These are phyloP conservation scores for Clunio marinus DNA, from an alignment of 2,888 invertebrate genomes.

Conservation along the genomic window DNA sequence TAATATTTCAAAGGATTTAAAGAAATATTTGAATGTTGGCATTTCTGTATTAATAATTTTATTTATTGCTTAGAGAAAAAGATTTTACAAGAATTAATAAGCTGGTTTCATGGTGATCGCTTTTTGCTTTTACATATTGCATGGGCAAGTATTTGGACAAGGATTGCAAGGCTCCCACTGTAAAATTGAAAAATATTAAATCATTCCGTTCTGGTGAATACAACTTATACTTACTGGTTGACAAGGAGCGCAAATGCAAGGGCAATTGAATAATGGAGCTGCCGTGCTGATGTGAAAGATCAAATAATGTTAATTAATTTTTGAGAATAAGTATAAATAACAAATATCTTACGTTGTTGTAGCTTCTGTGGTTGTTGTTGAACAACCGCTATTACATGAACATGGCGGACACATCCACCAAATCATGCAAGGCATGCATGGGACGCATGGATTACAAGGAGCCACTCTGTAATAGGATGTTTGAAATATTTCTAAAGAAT, in stretches of 20 bases:
- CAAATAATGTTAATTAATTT: background rate
- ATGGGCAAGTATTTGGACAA: constrained; percentile 18
- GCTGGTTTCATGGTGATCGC: no score
- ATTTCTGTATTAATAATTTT: no score
- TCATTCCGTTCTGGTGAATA: background rate
- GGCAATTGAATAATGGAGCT: background rate
- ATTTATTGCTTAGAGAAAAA: no score
- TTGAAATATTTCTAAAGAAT: no score
- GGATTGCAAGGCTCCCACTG: background rate
- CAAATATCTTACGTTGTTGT: background rate
- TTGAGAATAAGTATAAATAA: background rate
- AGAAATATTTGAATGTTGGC: no score
- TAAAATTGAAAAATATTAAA: no score
- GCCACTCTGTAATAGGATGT: no score
- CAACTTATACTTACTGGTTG: background rate
- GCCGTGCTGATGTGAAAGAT: background rate
- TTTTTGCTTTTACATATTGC: no score
- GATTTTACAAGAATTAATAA: no score
- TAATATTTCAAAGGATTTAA: no score
- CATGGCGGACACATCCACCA: constrained; percentile 27
- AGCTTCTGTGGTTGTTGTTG: background rate
- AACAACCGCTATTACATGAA: constrained; percentile 7
- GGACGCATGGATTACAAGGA: background rate
- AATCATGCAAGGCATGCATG: constrained; percentile 23
- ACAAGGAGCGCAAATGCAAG: constrained; percentile 25